Evolutionary conservation across 2,113 vertebrate genomes (phyloP).

Genomic region (Equus quagga): DNA sequence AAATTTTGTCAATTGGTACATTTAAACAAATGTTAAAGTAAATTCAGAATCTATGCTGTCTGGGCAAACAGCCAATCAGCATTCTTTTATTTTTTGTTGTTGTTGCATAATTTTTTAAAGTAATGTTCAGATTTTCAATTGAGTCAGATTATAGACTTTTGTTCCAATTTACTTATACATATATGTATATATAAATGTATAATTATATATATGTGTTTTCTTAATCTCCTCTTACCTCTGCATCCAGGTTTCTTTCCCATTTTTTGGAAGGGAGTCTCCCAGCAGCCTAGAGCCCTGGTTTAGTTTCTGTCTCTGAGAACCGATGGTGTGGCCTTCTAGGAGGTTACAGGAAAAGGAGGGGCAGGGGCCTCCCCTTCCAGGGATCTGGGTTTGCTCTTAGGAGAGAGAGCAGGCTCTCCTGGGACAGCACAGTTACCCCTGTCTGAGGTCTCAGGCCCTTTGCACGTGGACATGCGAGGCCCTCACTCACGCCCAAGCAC

Average conservation of each 20-base stretch:
- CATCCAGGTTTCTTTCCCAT: background rate
- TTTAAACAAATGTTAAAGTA: background rate
- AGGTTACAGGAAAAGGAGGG: background rate
- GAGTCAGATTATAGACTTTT: background rate
- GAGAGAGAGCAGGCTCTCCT: background rate
- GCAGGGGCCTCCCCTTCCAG: no score
- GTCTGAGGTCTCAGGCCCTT: background rate
- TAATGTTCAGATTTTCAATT: background rate
- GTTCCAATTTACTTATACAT: background rate
- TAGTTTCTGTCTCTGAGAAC: background rate
- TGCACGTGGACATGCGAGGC: background rate
- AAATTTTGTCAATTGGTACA: background rate
- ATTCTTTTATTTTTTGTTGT: background rate
- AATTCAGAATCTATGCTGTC: background rate
- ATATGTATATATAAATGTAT: background rate
- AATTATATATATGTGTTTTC: background rate
- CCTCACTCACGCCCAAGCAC: background rate
- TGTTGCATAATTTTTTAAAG: background rate
- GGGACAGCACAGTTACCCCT: background rate
- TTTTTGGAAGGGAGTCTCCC: fast-evolving
- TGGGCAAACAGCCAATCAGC: background rate
- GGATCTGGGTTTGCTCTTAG: background rate
- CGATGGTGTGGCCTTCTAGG: background rate
- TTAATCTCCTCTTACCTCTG: background rate
- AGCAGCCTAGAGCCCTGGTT: background rate